These are phyloP conservation scores for Drosophila arizonae DNA, from an alignment of 1,140 invertebrate species.

Conservation along the genomic window DNA sequence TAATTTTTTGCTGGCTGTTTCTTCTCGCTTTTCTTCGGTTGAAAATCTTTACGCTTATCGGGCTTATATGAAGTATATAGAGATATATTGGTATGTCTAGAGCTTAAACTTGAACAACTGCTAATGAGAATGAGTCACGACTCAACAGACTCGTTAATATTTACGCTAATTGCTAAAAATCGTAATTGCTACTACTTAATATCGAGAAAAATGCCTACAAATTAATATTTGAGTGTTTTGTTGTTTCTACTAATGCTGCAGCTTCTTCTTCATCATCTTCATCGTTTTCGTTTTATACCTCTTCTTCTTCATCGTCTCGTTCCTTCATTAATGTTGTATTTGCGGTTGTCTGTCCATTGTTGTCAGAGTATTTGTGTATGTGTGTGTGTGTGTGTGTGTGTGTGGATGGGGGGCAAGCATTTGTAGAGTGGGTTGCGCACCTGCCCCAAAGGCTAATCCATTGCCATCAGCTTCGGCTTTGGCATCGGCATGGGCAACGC, in stretches of 20 bases:
- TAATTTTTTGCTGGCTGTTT: neutral
- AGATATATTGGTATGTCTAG: slow-evolving; percentile 67
- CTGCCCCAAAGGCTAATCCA: slow-evolving; percentile 68
- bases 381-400: neutral
- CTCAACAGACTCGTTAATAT: slow-evolving; percentile 77
- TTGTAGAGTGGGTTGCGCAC: slow-evolving; percentile 72
- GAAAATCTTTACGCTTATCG: slow-evolving; percentile 55
- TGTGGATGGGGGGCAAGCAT: slow-evolving; percentile 55
- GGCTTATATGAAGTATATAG: slow-evolving; percentile 33
- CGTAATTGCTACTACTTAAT: slow-evolving; percentile 80
- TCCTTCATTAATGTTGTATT: slow-evolving; percentile 12
- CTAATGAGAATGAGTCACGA: slow-evolving; percentile 79
- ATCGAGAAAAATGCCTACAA: slow-evolving; percentile 68
- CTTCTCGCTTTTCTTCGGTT: slow-evolving; percentile 8
- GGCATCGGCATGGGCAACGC: slow-evolving; percentile 8
- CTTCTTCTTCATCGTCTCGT: slow-evolving; percentile 16
- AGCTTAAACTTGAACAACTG: slow-evolving; percentile 80
- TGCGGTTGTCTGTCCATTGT: slow-evolving; percentile 3
- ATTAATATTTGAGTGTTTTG: slow-evolving; percentile 68
- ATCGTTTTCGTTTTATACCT: neutral
- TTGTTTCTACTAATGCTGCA: slow-evolving; percentile 63
- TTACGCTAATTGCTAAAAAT: slow-evolving; percentile 79
- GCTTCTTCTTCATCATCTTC: slow-evolving; percentile 21
- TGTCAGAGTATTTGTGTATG: neutral
- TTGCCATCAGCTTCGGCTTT: slow-evolving; percentile 15